phyloP scores from a whole-genome alignment of 2,888 invertebrate genomes.

The Linhomoeus sp. region DNA sequence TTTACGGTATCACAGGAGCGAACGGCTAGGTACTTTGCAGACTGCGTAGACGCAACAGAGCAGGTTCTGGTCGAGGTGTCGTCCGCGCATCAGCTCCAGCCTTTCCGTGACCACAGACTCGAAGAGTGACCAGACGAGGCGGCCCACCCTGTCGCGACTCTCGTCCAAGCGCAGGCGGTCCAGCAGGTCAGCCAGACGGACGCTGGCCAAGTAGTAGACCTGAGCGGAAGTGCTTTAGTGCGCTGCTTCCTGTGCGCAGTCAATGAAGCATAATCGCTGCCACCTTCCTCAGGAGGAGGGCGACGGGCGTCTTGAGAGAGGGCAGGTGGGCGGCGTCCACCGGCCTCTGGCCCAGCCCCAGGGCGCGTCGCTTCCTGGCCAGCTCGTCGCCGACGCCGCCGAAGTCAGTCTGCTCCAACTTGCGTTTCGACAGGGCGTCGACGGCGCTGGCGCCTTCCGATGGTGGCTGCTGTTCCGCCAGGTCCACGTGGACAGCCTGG shows the following conservation, averaged over 20 bases:
- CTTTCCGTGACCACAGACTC: constrained; percentile 68
- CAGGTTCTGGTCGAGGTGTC: constrained; percentile 88
- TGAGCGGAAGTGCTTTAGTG: constrained; percentile 33
- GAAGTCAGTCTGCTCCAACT: too few species aligned
- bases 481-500: too few species aligned
- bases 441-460: too few species aligned
- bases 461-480: not conserved
- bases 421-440: not conserved
- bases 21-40: constrained; percentile 44
- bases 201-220: constrained; percentile 77
- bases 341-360: too few species aligned
- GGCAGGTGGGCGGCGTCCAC: too few species aligned
- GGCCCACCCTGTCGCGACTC: constrained; percentile 40
- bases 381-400: too few species aligned
- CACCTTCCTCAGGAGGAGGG: constrained; percentile 71
- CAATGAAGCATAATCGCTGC: constrained; percentile 5
- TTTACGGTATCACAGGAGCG: too few species aligned
- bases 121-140: constrained; percentile 66
- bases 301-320: constrained; percentile 37
- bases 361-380: too few species aligned
- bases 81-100: constrained; percentile 63
- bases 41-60: constrained; percentile 95
- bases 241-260: not conserved
- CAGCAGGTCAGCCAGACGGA: constrained; percentile 76
- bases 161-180: constrained; percentile 48